Base-by-base conservation (phyloP, 2,888 invertebrate species). In the Pollenia labialis region DNA sequence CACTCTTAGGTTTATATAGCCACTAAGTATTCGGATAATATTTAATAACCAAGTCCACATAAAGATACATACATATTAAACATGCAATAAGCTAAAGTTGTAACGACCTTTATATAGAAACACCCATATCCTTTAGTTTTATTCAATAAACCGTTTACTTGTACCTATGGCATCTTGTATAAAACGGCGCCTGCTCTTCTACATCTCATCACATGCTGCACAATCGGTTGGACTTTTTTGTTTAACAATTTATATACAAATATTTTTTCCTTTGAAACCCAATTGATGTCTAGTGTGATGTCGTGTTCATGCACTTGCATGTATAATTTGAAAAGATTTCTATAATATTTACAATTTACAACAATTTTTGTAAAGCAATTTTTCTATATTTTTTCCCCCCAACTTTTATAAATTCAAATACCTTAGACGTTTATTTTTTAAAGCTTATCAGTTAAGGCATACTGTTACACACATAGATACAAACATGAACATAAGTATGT, bases 301-400 rank as follows among this genome's bases (percentile, higher is more conserved):
- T 85, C 87, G 86, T 79, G 85, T 79, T 77, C 85, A 85, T 79
- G 79, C 87, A 82, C 85, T 87, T 85, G 86, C 86, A 86, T 87
- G 79, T 81, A 77, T 81, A 81, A 85, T 87, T 86, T 81, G 12
- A 50, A 71, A 68, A 79, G 64, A 79, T 85, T 85, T 85, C 56
- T 79, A 82, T 82, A 82, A 75, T 85, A 75, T 79, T 81, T 58
- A 69, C 77, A 82, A 85, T 85, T 82, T 82, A 85, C 82, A 85
- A 75, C 74, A 85, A 79, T 64, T 82, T 77, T 79, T 77, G 46
- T 60, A 66, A 72, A 81, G 72, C 46, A 81, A 48, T 75, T 81
- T 74, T 81, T 74, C 18, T 48, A 42, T 42, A 32, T 42, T 50
- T 60, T 69, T 54, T 58, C 44, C 32, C 46, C 11, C 2, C 58